phyloP scores from a whole-genome alignment of 2,113 vertebrate genomes.

The Enhydra lutris region DNA sequence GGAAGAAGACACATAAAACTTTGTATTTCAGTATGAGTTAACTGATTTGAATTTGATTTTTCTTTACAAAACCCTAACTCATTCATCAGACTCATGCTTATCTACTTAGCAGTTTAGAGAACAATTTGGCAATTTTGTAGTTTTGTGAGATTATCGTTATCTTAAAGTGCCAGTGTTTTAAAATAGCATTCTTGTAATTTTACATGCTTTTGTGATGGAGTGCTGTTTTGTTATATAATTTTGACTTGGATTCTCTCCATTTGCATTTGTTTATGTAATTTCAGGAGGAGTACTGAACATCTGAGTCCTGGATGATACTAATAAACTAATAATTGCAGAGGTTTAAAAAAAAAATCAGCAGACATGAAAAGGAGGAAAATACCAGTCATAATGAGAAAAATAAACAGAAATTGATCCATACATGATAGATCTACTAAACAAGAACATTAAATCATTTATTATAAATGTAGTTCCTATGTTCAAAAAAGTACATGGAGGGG shows the following conservation, averaged over 20 bases:
- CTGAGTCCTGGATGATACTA: conserved; percentile 88
- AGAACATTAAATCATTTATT: neutral
- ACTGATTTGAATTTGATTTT: too few relatives aligned
- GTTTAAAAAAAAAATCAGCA: conserved; percentile 79
- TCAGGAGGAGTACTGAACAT: conserved; percentile 86
- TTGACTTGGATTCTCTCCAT: conserved; percentile 88
- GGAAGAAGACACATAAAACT: too few relatives aligned
- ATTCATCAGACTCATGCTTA: too few relatives aligned
- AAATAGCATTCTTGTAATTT: conserved; percentile 87
- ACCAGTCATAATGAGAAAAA: neutral
- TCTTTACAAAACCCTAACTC: too few relatives aligned
- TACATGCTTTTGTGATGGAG: conserved; percentile 87
- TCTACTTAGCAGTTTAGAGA: too few relatives aligned
- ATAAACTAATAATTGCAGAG: conserved; percentile 89
- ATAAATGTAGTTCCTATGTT: neutral
- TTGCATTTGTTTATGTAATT: conserved; percentile 87
- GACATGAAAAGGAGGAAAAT: neutral
- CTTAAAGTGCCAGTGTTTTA: conserved; percentile 87
- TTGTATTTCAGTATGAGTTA: too few relatives aligned
- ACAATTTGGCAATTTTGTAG: too few relatives aligned
- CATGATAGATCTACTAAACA: neutral
- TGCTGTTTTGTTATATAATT: conserved; percentile 89
- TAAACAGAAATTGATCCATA: neutral
- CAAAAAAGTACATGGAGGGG: neutral
- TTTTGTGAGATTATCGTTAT: neutral